Percentiles rank a stretch among this genome's conserved stretches.
Evolutionary conservation across 2,888 invertebrate genomes (phyloP).

Genomic region (Sphaeridia pumilis): DNA sequence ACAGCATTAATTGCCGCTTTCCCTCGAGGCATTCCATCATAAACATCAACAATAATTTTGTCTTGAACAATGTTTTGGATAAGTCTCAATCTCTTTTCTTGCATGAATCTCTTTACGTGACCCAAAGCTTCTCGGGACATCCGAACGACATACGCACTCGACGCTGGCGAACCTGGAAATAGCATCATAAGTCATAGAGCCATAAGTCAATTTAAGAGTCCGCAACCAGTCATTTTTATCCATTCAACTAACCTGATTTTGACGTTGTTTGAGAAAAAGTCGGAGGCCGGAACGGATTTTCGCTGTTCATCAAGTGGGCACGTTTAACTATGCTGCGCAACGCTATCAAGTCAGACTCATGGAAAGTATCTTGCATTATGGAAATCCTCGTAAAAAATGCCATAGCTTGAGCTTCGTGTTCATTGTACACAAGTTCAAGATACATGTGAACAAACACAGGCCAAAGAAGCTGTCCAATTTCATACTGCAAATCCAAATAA

Average conservation of each 20-base stretch:
- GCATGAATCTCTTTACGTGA: conserved; percentile 76
- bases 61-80: conserved; percentile 87
- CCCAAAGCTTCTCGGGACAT: conserved; percentile 89
- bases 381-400: conserved; percentile 70
- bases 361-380: conserved; percentile 75
- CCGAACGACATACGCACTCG: conserved; percentile 55
- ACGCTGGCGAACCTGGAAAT: conserved; percentile 17
- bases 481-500: conserved; percentile 53
- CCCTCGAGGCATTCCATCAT: conserved; percentile 86
- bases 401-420: conserved; percentile 70
- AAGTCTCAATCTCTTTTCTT: conserved; percentile 76
- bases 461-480: conserved; percentile 79
- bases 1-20: conserved; percentile 80
- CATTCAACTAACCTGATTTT: no score
- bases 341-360: conserved; percentile 70
- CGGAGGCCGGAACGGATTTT: conserved; percentile 28
- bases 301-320: conserved; percentile 56
- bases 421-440: conserved; percentile 77
- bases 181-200: no score
- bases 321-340: conserved; percentile 69
- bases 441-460: conserved; percentile 96
- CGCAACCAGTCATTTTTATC: no score
- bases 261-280: no score
- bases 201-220: no score
- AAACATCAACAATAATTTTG: conserved; percentile 86